phyloP scores from a whole-genome alignment of 2,113 vertebrate genomes.

The Dolichotis patagonum region DNA sequence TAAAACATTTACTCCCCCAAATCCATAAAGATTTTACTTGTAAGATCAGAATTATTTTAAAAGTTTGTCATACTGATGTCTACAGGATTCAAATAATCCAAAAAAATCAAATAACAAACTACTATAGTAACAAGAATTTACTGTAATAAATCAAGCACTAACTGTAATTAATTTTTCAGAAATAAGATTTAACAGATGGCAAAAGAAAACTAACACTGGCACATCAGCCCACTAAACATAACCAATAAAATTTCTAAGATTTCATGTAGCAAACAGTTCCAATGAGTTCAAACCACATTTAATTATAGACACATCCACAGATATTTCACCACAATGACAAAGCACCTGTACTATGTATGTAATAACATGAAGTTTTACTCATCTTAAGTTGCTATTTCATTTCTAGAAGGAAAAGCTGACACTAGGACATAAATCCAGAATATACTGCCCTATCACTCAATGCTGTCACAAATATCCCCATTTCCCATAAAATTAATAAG shows the following conservation, averaged over 20 bases:
- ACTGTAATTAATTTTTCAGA: slow-evolving; percentile 33
- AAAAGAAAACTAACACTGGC: not conserved
- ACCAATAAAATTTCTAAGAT: slow-evolving; percentile 31
- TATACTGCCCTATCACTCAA: not conserved
- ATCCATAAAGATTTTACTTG: not conserved
- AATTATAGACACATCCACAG: not conserved
- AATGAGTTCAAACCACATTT: not conserved
- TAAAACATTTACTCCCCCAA: slow-evolving; percentile 6
- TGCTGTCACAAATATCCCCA: not conserved
- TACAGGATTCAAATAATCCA: slow-evolving; percentile 20
- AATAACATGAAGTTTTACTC: not conserved
- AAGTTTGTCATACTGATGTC: not conserved
- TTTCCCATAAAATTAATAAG: slow-evolving; percentile 23
- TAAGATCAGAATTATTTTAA: slow-evolving; percentile 34
- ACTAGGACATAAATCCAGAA: slow-evolving; percentile 43
- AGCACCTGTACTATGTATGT: not conserved
- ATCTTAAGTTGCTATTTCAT: not conserved
- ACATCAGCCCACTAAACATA: not conserved
- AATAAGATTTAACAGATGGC: slow-evolving; percentile 27
- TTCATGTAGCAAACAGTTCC: not conserved
- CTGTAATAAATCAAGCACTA: not conserved
- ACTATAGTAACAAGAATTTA: slow-evolving; percentile 4
- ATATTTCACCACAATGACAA: slow-evolving; percentile 41
- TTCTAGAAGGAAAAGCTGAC: slow-evolving; percentile 23
- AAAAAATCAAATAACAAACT: slow-evolving; percentile 34